Evolutionary conservation across 2,113 vertebrate species (phyloP).

Genomic region (Melanerpes aurifrons): DNA sequence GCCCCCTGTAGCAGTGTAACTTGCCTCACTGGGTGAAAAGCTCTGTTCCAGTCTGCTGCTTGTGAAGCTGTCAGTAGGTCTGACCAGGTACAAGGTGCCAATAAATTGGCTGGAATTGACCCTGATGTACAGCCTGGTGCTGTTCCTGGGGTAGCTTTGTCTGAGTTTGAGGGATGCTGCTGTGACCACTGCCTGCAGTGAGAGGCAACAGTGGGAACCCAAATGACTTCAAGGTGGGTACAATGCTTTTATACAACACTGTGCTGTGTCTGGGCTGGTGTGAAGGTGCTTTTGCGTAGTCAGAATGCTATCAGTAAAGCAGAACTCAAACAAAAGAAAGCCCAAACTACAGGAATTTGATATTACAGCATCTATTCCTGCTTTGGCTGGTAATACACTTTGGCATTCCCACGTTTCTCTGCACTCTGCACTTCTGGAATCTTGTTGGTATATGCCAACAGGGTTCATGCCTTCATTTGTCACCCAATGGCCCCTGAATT

Average conservation of each 20-base stretch:
- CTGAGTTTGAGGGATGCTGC: neutral
- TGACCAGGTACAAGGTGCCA: neutral
- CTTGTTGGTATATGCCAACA: no score
- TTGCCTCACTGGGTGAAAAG: no score
- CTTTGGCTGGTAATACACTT: neutral
- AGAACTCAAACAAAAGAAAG: neutral
- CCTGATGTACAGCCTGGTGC: neutral
- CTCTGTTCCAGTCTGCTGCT: no score
- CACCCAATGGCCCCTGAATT: no score
- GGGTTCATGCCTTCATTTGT: no score
- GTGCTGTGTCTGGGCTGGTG: neutral
- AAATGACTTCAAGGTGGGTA: neutral
- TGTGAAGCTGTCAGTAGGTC: neutral
- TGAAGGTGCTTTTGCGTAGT: neutral
- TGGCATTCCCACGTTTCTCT: neutral
- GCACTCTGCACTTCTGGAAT: no score
- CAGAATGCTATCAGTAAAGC: neutral
- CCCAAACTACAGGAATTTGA: neutral
- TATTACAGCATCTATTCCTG: neutral
- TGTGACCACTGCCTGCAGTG: neutral
- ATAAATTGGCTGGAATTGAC: accelerated
- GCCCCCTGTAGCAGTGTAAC: no score
- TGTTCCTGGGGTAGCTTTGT: neutral
- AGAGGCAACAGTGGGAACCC: neutral
- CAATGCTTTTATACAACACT: neutral